A percentile compares a stretch with the other conserved stretches of the same genome.
Evolutionary conservation across 2,888 invertebrate species (phyloP).

Genomic region (Meliscaeva auricollis): DNA sequence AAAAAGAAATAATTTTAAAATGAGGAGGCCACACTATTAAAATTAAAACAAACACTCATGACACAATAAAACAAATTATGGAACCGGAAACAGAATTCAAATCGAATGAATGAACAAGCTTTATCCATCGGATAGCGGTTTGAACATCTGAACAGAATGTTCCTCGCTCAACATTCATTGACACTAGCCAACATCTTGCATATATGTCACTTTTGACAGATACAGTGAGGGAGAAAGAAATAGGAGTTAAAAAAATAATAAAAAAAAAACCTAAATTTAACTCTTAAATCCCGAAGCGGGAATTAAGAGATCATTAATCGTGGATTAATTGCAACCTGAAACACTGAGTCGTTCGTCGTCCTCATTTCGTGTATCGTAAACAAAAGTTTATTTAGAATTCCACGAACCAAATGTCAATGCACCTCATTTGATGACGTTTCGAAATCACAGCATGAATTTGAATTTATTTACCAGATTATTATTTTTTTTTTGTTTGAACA

Average conservation of each 20-base stretch:
- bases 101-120: constrained; percentile 33
- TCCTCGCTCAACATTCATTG: constrained; percentile 4
- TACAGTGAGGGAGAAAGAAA: constrained; percentile 16
- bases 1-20: constrained; percentile 13
- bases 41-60: constrained; percentile 20
- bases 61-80: constrained; percentile 53
- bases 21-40: constrained; percentile 9
- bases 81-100: constrained; percentile 67
- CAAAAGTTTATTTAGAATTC: constrained; percentile 48
- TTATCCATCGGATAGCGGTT: neutral
- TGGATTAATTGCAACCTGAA: constrained; percentile 58
- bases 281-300: constrained; percentile 40
- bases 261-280: neutral
- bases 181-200: neutral
- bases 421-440: constrained; percentile 51
- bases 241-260: constrained; percentile 22
- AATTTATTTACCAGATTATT: neutral
- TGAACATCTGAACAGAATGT: constrained; percentile 11
- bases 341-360: neutral
- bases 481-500: neutral
- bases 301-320: constrained; percentile 64
- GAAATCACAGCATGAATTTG: neutral
- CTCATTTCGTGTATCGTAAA: too few relatives aligned
- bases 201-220: constrained; percentile 47
- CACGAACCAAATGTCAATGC: constrained; percentile 57